phyloP scores from a whole-genome alignment of 1,140 invertebrate species.

The Pantala flavescens region DNA sequence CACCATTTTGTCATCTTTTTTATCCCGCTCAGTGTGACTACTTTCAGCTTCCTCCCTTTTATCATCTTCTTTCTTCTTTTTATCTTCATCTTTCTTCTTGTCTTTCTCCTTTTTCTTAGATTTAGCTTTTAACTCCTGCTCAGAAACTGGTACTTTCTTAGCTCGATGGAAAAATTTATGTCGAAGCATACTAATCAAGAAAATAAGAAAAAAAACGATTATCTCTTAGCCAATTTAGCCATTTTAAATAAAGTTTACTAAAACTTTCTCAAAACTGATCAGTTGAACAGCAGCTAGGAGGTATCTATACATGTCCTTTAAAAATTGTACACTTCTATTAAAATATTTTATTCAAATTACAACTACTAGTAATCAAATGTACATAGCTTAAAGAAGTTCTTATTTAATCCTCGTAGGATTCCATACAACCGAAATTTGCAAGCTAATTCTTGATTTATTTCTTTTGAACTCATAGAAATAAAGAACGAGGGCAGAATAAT shows the following conservation, averaged over 20 bases:
- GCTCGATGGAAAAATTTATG: slow-evolving; percentile 94
- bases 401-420: too few species aligned
- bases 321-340: too few species aligned
- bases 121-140: slow-evolving; percentile 59
- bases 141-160: slow-evolving; percentile 69
- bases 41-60: slow-evolving; percentile 38
- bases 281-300: too few species aligned
- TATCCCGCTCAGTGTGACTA: slow-evolving; percentile 41
- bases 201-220: slow-evolving; percentile 23
- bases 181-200: slow-evolving; percentile 55
- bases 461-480: too few species aligned
- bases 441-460: too few species aligned
- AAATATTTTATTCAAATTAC: too few species aligned
- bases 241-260: neutral
- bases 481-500: too few species aligned
- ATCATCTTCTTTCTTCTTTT: slow-evolving; percentile 39
- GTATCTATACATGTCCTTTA: too few species aligned
- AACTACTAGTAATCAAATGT: too few species aligned
- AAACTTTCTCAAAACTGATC: too few species aligned
- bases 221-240: neutral
- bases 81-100: slow-evolving; percentile 39
- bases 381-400: too few species aligned
- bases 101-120: slow-evolving; percentile 46
- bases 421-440: too few species aligned
- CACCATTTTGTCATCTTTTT: slow-evolving; percentile 27